These are phyloP conservation scores for Calephelis nemesis DNA, from an alignment of 1,140 invertebrate species.

Conservation along the genomic window DNA sequence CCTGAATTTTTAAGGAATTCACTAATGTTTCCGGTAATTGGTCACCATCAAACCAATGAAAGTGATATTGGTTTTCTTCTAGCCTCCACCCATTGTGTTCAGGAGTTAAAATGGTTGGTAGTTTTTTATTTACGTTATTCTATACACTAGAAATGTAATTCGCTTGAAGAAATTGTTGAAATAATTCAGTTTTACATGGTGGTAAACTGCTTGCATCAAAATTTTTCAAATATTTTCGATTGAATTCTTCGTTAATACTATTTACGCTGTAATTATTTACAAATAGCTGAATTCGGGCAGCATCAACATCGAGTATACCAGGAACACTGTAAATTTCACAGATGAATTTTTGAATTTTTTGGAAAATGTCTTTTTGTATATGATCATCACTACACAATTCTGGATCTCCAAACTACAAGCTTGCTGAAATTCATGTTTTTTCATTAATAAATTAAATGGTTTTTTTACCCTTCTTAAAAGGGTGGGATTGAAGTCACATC, in stretches of 20 bases:
- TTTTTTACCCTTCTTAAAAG: neutral
- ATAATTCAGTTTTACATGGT: constrained; percentile 27
- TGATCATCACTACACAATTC: neutral
- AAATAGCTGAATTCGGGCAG: constrained; percentile 34
- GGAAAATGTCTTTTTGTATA: neutral
- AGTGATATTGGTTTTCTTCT: constrained; percentile 31
- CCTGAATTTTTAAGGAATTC: constrained; percentile 19
- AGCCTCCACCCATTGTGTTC: constrained; percentile 29
- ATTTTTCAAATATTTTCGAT: constrained; percentile 32
- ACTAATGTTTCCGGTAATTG: constrained; percentile 26
- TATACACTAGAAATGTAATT: constrained; percentile 43
- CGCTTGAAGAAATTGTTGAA: constrained; percentile 41
- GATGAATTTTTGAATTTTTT: neutral
- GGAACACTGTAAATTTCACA: neutral
- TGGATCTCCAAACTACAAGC: neutral
- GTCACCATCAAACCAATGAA: constrained; percentile 38
- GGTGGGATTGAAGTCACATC: constrained; percentile 61
- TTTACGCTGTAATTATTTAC: constrained; percentile 32
- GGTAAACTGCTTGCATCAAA: constrained; percentile 33
- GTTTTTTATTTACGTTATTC: constrained; percentile 34
- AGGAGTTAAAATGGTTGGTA: constrained; percentile 19
- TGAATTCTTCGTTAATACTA: constrained; percentile 36
- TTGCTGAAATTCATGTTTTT: neutral
- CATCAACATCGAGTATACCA: neutral
- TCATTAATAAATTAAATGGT: neutral